Evolutionary conservation across 2,113 vertebrate genomes (phyloP), one percentile per base, ranked within the genome.

Genomic region (Bubalus kerabau): DNA sequence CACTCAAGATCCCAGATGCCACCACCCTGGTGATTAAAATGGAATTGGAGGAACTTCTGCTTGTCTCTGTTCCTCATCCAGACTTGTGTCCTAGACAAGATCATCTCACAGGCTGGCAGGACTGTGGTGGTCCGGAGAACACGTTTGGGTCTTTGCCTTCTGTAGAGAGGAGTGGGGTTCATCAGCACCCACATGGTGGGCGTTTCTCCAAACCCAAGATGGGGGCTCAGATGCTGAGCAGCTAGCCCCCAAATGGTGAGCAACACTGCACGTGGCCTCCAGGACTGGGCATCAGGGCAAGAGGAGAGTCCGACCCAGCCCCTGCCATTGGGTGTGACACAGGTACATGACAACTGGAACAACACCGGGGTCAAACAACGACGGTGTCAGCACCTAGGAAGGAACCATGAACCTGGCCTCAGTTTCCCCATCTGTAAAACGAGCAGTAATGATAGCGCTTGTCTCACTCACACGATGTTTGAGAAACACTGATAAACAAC

Each of bases 191-290:
- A 15, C 23, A 14, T 17, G 9, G 52, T 16, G 11, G 48, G 36
- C 52, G 32, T n/a, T 62, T 95, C 17, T 84, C 43, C 82, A 54
- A 78, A 57, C 14, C n/a, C 50, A 82, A 36, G 46, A 84, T 40
- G 14, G 50, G 1, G n/a, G 6, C 48, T 60, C 52, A 9, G 62
- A 40, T 6, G 60, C 57, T 40, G 43, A 62, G 14, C 14, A 40
- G 56, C 46, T 56, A 71, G n/a, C n/a, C 15, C 26, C 28, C 40
- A n/a, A 5, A 24, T 26, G 43, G n/a, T 24, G 6, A 71, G 28
- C 48, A 36, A 28, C 14, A 9, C 6, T 21, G 21, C 10, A 1
- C 2, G 5, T 78, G 2, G 26, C 43, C 36, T 3, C 23, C 7
- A 21, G 59, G 24, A 14, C 62, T 56, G 82, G 93, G 10, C 30